Evolutionary conservation across 2,888 invertebrate species (phyloP).

Genomic region (Orgyia antiqua): DNA sequence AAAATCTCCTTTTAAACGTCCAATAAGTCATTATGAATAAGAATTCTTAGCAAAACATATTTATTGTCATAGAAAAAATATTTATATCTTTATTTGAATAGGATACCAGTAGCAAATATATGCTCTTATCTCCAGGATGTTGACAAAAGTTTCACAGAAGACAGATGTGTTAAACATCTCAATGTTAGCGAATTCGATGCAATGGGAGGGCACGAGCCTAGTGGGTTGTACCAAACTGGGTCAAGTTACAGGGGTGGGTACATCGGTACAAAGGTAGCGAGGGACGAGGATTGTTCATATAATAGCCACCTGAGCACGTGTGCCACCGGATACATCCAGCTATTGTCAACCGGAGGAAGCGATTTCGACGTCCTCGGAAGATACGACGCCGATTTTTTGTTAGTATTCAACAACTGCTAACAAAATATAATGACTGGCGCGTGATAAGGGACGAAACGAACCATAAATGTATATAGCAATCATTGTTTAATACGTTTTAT

Average conservation of each 20-base stretch:
- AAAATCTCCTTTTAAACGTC: no score
- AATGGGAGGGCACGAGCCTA: slow-evolving; percentile 67
- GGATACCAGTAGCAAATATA: slow-evolving; percentile 13
- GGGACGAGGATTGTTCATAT: slow-evolving; percentile 47
- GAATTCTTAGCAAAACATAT: no score
- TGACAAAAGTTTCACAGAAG: slow-evolving; percentile 39
- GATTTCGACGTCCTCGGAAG: slow-evolving; percentile 65
- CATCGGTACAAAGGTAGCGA: slow-evolving; percentile 44
- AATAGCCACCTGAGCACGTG: slow-evolving; percentile 78
- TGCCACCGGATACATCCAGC: slow-evolving; percentile 68
- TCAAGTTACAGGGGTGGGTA: slow-evolving; percentile 68
- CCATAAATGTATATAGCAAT: neutral
- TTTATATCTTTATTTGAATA: slow-evolving; percentile 22
- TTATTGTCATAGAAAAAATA: no score
- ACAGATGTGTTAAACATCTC: slow-evolving; percentile 47
- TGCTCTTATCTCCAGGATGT: slow-evolving; percentile 32
- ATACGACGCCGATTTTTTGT: slow-evolving; percentile 60
- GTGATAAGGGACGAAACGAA: slow-evolving; percentile 19
- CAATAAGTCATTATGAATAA: no score
- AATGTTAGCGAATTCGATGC: slow-evolving; percentile 36
- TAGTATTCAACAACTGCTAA: slow-evolving; percentile 32
- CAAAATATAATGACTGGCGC: slow-evolving; percentile 30
- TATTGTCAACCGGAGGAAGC: slow-evolving; percentile 73
- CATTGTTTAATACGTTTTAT: neutral
- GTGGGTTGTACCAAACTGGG: slow-evolving; percentile 58